Evolutionary conservation across 2,797 vertebrate species (phyloP).

Genomic region (Rhinophrynus dorsalis): DNA sequence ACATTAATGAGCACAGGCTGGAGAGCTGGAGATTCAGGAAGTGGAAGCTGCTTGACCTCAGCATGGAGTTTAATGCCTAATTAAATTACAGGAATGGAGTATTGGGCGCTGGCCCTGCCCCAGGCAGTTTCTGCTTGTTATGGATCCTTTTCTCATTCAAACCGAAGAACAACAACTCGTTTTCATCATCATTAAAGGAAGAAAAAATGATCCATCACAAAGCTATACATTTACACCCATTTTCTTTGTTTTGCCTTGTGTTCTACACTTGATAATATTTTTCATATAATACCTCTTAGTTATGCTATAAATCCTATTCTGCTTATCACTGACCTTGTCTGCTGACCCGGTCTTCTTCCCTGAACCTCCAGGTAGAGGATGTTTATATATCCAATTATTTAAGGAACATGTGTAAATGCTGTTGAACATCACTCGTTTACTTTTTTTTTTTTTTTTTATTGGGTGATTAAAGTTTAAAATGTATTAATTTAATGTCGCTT

Average conservation of each 20-base stretch:
- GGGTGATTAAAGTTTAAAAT: no score
- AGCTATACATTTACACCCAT: background rate
- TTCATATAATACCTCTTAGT: no score
- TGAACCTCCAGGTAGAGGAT: no score
- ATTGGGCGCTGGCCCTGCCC: constrained; percentile 74
- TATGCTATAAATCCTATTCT: no score
- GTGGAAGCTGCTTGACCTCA: constrained; percentile 74
- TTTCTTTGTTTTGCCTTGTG: background rate
- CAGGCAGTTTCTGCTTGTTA: constrained; percentile 64
- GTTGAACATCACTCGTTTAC: no score
- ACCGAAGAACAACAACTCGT: background rate
- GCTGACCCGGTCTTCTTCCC: no score
- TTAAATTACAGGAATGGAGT: constrained; percentile 74
- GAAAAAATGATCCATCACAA: constrained; percentile 1
- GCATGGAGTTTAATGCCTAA: constrained; percentile 77
- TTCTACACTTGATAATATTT: no score
- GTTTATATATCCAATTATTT: no score
- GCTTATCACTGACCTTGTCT: no score
- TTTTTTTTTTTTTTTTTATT: no score
- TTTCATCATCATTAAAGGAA: constrained; percentile 36
- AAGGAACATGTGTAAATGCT: no score
- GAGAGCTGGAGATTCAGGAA: constrained; percentile 76
- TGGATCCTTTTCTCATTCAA: constrained; percentile 25
- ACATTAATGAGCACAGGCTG: constrained; percentile 77
- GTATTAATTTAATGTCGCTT: no score